phyloP scores from a whole-genome alignment of 1,140 invertebrate genomes.

The Xylocopa sonorina region DNA sequence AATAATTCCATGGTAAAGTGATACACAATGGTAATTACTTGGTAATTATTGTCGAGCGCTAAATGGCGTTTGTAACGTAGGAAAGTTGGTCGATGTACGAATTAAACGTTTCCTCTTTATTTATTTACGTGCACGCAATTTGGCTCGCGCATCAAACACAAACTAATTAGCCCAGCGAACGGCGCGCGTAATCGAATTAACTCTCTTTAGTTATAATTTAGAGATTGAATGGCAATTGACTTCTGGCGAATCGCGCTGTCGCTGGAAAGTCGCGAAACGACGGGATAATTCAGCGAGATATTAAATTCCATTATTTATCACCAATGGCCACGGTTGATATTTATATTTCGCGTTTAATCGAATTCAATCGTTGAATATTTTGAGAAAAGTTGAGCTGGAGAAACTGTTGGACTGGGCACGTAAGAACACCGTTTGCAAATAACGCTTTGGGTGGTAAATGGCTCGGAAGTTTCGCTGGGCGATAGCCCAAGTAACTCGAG shows the following conservation, averaged over 20 bases:
- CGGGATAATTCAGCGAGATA: slow-evolving; percentile 7
- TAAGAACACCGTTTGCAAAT: too few relatives aligned
- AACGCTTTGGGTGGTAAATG: too few relatives aligned
- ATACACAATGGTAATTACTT: neutral
- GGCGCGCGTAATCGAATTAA: slow-evolving; percentile 18
- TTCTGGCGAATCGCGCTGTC: neutral
- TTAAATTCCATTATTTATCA: neutral
- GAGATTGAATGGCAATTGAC: neutral
- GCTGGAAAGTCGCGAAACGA: neutral
- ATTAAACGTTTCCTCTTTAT: neutral
- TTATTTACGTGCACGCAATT: slow-evolving; percentile 10
- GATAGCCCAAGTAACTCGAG: too few relatives aligned
- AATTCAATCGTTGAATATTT: too few relatives aligned
- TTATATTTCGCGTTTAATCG: too few relatives aligned
- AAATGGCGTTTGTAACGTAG: too few relatives aligned
- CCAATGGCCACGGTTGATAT: too few relatives aligned
- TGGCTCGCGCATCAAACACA: slow-evolving; percentile 12
- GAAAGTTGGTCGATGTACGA: neutral
- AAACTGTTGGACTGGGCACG: too few relatives aligned
- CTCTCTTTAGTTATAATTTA: neutral
- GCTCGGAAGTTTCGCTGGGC: too few relatives aligned
- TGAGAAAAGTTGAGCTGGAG: too few relatives aligned
- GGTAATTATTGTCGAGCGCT: neutral
- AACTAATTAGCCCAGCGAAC: slow-evolving; percentile 7
- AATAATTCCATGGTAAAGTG: neutral